Evolutionary conservation across 2,888 invertebrate species (phyloP).

Genomic region (Notodonta ziczac): DNA sequence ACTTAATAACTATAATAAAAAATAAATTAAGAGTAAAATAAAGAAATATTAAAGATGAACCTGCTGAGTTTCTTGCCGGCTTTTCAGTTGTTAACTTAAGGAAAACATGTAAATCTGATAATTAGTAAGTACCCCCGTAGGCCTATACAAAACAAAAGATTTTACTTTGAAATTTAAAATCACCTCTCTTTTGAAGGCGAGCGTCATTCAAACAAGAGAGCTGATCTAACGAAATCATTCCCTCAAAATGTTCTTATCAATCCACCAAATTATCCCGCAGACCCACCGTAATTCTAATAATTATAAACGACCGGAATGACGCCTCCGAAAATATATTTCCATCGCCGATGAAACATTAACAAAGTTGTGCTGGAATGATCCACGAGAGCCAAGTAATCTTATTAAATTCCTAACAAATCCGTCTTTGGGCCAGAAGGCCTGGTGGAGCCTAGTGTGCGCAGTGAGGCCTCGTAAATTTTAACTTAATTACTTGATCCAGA

Average conservation of each 20-base stretch:
- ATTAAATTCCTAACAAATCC: constrained; percentile 20
- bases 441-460: constrained; percentile 9
- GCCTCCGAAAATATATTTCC: background rate
- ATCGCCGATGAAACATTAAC: constrained; percentile 8
- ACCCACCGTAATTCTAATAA: background rate
- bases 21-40: too few relatives aligned
- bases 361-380: constrained; percentile 14
- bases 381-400: constrained; percentile 20
- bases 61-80: too few relatives aligned
- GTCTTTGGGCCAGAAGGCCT: background rate
- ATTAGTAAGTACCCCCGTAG: too few relatives aligned
- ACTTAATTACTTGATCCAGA: constrained; percentile 26
- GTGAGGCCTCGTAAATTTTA: constrained; percentile 29
- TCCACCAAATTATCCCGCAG: background rate
- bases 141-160: too few relatives aligned
- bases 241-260: background rate
- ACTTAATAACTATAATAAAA: too few relatives aligned
- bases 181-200: too few relatives aligned
- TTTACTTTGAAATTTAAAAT: too few relatives aligned
- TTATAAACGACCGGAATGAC: background rate
- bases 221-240: background rate
- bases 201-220: too few relatives aligned
- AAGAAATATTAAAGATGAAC: too few relatives aligned
- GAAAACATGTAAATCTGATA: too few relatives aligned
- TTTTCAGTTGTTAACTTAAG: too few relatives aligned